Conservation (phyloP, 2,888 invertebrate species). For the Melanostoma mellinum region DNA sequence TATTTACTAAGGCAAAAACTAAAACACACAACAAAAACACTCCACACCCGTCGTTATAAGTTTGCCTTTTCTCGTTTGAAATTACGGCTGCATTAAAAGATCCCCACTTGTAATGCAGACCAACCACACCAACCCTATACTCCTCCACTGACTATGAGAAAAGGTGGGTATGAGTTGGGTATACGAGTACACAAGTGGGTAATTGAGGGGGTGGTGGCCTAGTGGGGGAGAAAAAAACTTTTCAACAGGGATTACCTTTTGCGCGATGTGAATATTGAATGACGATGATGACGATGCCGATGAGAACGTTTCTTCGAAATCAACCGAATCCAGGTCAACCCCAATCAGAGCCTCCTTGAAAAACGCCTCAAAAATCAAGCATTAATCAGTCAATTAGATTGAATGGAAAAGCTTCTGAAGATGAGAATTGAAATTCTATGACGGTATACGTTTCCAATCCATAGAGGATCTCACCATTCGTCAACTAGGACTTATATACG, state of each 20-base stretch:
- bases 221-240: neutral
- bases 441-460: neutral
- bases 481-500: neutral
- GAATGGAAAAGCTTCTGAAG: slow-evolving; percentile 28
- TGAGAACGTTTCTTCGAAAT: slow-evolving; percentile 25
- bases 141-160: neutral
- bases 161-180: neutral
- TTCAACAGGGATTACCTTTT: slow-evolving; percentile 26
- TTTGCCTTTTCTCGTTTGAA: neutral
- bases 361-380: slow-evolving; percentile 52
- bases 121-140: neutral
- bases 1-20: slow-evolving; percentile 4
- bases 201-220: neutral
- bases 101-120: slow-evolving; percentile 21
- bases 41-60: neutral
- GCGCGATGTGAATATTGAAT: neutral
- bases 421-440: slow-evolving; percentile 50
- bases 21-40: slow-evolving; percentile 6
- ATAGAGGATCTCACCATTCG: neutral
- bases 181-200: neutral
- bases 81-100: slow-evolving; percentile 31
- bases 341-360: slow-evolving; percentile 27
- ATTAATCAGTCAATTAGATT: slow-evolving; percentile 69
- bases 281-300: slow-evolving; percentile 8
- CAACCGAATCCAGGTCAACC: slow-evolving; percentile 58